Percentiles rank a stretch among this genome's conserved stretches.
Evolutionary conservation across 2,888 invertebrate genomes (phyloP).

Genomic region (Neuroscelio doddi): DNA sequence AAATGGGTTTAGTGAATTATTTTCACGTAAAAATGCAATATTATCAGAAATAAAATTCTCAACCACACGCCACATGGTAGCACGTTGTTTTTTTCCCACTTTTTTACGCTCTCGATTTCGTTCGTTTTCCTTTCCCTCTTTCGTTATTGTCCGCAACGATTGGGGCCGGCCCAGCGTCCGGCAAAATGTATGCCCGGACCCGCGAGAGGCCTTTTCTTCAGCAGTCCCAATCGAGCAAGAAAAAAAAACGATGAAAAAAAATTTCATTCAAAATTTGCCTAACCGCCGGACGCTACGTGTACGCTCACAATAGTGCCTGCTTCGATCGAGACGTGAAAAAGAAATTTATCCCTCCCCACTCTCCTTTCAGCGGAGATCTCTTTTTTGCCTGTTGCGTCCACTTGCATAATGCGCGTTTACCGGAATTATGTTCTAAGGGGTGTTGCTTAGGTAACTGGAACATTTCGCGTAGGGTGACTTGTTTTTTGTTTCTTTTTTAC

Average conservation of each 20-base stretch:
- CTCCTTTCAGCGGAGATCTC: slow-evolving; percentile 8
- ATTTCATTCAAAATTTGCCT: slow-evolving; percentile 68
- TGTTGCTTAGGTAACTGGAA: background rate
- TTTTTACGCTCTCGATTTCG: slow-evolving; percentile 49
- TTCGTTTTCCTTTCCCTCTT: slow-evolving; percentile 44
- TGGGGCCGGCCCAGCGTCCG: slow-evolving; percentile 62
- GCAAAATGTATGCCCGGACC: slow-evolving; percentile 48
- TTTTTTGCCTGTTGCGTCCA: slow-evolving; percentile 18
- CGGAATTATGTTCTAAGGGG: background rate
- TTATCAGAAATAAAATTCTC: slow-evolving; percentile 15
- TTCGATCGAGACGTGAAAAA: slow-evolving; percentile 15
- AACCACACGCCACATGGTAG: slow-evolving; percentile 65
- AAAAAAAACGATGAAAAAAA: slow-evolving; percentile 51
- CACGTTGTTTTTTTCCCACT: slow-evolving; percentile 59
- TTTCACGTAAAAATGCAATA: slow-evolving; percentile 12
- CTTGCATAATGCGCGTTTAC: slow-evolving; percentile 4
- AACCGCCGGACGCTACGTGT: slow-evolving; percentile 58
- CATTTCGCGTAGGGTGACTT: too few species aligned
- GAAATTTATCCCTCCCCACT: slow-evolving; percentile 8
- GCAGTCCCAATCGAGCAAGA: slow-evolving; percentile 30
- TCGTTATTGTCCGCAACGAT: slow-evolving; percentile 52
- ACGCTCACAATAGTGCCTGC: slow-evolving; percentile 42
- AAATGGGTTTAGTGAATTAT: too few species aligned
- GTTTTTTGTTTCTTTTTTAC: too few species aligned
- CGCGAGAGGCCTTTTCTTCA: slow-evolving; percentile 32